Base-by-base conservation (phyloP, 2,888 invertebrate species). In the Noctua janthina region DNA sequence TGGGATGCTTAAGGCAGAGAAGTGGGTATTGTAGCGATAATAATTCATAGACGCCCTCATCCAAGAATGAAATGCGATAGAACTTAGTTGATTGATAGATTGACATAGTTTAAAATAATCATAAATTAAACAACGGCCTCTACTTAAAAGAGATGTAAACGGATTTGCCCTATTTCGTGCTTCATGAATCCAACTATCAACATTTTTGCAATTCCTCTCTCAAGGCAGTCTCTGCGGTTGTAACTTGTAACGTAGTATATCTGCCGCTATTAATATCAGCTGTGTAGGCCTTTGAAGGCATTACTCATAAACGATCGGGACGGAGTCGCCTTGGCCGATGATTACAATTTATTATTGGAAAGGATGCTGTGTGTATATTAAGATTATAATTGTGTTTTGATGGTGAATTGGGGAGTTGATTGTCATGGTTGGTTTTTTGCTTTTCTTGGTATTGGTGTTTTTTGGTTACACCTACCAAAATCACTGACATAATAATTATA, bases 311-410 rank as follows among this genome's bases (percentile, higher is more conserved):
- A 84, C 77, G 85, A 82, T 89, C 88, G 82, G 86, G 89, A 91
- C 89, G 74, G 74, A 90, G 79, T 88, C 86, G 88, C 92, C 92
- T 93, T 93, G 93, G 91, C 90, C 91, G 78, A 81, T 88, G 82
- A 87, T 88, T 83, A 73, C 83, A 82, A 90, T 91, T 91, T 91
- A 92, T 90, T 88, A 88, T 86, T 89, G 73, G 87, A 90, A 88
- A 86, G 90, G 90, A 90, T 87, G 87, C 51, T 68, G 84, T 62
- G 59, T 73, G 11, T 62, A 64, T 29, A 77, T 43, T 76, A 17
- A 15, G 20, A 74, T 79, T 67, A 43, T 39, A 15, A 69, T 75
- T 75, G 46, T 66, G 59, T 83, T 86, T 59, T 51, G 29, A 39
- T 74, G 43, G 62, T 43, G 15, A 72, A 17, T 69, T 74, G 43